Evolutionary conservation across 2,113 vertebrate genomes (phyloP).

Genomic region (Spermophilus dauricus): DNA sequence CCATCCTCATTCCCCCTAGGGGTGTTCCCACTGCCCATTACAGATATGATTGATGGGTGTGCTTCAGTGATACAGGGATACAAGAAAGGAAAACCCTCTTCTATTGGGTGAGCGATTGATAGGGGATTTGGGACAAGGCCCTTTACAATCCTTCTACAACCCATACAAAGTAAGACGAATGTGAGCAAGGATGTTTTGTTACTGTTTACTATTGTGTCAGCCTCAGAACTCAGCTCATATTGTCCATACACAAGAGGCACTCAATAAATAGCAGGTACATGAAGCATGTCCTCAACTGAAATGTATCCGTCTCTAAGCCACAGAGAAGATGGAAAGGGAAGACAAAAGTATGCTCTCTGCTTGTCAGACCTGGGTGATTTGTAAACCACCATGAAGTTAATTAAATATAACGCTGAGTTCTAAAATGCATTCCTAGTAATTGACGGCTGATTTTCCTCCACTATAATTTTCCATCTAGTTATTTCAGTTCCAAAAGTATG

Average conservation of each 20-base stretch:
- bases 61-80: background rate
- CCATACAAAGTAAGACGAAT: no score
- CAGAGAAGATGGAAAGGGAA: background rate
- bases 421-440: background rate
- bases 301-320: background rate
- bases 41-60: background rate
- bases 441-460: background rate
- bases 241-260: background rate
- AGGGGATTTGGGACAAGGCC: background rate
- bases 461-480: background rate
- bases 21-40: background rate
- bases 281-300: background rate
- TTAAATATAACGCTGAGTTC: background rate
- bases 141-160: background rate
- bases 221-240: no score
- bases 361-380: background rate
- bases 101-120: fast-evolving
- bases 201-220: background rate
- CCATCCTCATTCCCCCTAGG: background rate
- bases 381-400: slow-evolving; percentile 1
- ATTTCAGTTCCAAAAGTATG: background rate
- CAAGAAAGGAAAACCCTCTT: background rate
- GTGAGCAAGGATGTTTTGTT: background rate
- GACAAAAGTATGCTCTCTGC: background rate
- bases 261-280: background rate